Evolutionary conservation across 2,888 invertebrate species (phyloP).

Genomic region (Trachelus troglodyta): DNA sequence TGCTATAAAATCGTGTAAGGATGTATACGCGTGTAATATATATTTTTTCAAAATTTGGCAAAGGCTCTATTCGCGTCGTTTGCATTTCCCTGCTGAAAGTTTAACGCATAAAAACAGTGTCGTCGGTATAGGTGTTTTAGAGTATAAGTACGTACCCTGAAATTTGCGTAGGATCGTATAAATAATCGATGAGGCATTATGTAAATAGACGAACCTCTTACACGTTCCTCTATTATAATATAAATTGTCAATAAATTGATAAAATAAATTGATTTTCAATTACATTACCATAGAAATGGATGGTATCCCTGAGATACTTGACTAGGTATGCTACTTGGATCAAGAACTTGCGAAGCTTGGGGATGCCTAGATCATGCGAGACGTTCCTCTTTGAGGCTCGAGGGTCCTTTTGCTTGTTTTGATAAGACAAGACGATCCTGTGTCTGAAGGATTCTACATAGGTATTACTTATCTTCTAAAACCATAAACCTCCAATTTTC

Average conservation of each 20-base stretch:
- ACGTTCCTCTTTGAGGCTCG: constrained; percentile 34
- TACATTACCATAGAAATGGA: constrained; percentile 22
- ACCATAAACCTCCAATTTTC: not conserved
- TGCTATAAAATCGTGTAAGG: not conserved
- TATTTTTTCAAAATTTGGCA: not conserved
- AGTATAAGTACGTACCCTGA: not conserved
- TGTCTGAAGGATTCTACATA: constrained; percentile 30
- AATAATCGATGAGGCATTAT: not conserved
- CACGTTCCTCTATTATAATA: constrained; percentile 1
- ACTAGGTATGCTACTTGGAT: not conserved
- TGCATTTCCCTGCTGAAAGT: not conserved
- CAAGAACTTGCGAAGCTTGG: constrained; percentile 21
- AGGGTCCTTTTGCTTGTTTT: constrained; percentile 32
- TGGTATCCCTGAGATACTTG: not conserved
- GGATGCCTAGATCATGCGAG: constrained; percentile 23
- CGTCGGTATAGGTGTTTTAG: not conserved
- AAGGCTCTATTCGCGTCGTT: not conserved
- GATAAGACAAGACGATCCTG: constrained; percentile 29
- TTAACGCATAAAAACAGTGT: no score
- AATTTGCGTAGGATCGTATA: not conserved
- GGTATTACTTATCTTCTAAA: not conserved
- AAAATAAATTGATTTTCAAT: constrained; percentile 31
- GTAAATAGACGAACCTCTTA: not conserved
- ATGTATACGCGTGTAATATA: not conserved
- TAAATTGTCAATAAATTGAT: constrained; percentile 22